phyloP scores from a whole-genome alignment of 2,888 invertebrate species.

The Drosophila emarginata region DNA sequence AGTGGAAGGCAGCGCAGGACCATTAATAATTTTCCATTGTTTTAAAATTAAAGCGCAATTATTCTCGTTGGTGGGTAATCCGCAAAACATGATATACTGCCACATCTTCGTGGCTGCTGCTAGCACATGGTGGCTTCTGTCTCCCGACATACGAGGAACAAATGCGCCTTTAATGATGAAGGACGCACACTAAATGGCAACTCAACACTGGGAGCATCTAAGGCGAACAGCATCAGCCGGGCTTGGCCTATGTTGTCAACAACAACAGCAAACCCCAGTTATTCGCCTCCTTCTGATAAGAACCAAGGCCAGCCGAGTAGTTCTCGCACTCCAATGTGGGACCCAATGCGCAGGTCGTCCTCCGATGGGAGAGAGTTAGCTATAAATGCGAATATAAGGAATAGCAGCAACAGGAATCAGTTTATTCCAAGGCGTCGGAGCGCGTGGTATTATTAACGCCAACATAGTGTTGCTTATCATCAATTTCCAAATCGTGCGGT shows the following conservation, averaged over 20 bases:
- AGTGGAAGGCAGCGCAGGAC: slow-evolving; percentile 40
- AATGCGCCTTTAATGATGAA: slow-evolving; percentile 56
- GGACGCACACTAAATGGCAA: slow-evolving; percentile 43
- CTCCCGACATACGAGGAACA: slow-evolving; percentile 34
- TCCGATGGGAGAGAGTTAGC: slow-evolving; percentile 20
- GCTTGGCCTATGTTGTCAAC: slow-evolving; percentile 15
- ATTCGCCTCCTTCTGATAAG: slow-evolving; percentile 8
- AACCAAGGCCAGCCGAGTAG: slow-evolving; percentile 34
- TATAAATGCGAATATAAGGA: slow-evolving; percentile 17
- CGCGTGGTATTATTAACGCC: slow-evolving; percentile 32
- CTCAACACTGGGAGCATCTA: slow-evolving; percentile 31
- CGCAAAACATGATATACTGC: slow-evolving; percentile 63
- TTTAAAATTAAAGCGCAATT: slow-evolving; percentile 67
- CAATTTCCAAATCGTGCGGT: neutral
- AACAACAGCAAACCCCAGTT: slow-evolving; percentile 11
- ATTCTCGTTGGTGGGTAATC: slow-evolving; percentile 59
- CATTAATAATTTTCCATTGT: slow-evolving; percentile 63
- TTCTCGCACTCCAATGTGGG: slow-evolving; percentile 33
- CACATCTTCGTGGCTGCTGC: slow-evolving; percentile 26
- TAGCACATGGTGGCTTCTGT: slow-evolving; percentile 34
- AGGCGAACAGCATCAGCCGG: slow-evolving; percentile 16
- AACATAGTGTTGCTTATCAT: neutral
- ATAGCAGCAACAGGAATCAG: slow-evolving; percentile 69
- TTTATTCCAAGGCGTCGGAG: slow-evolving; percentile 54
- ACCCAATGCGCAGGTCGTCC: slow-evolving; percentile 54